These are phyloP conservation scores for Drosophila sulfurigaster DNA, from an alignment of 1,140 invertebrate species.

Conservation along the genomic window DNA sequence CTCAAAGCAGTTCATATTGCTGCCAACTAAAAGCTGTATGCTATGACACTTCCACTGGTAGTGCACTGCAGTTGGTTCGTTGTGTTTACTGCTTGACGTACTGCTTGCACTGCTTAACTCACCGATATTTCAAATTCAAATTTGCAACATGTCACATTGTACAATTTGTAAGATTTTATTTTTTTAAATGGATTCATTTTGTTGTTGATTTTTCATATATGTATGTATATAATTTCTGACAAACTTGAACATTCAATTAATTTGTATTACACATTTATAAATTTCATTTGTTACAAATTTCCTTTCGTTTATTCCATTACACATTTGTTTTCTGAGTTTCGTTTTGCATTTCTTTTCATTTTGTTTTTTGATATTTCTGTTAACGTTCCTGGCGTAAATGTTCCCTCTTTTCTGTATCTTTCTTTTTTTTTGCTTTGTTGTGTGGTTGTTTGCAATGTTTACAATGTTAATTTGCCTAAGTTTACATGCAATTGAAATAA, in stretches of 20 bases:
- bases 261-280: constrained; percentile 77
- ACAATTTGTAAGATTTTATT: constrained; percentile 61
- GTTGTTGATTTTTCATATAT: constrained; percentile 23
- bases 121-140: constrained; percentile 2
- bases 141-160: constrained; percentile 11
- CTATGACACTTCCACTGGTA: neutral
- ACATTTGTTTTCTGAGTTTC: constrained; percentile 13
- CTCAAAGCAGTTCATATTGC: neutral
- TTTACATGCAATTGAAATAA: constrained; percentile 23
- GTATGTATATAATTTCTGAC: constrained; percentile 77
- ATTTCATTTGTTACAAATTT: constrained; percentile 79
- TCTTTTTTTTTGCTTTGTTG: constrained; percentile 30
- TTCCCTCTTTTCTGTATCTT: constrained; percentile 45
- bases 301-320: constrained; percentile 51
- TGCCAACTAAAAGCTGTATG: neutral
- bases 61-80: neutral
- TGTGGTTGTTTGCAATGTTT: constrained; percentile 16
- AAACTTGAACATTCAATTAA: constrained; percentile 82
- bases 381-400: constrained; percentile 61
- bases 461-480: constrained; percentile 25
- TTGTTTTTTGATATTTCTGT: constrained; percentile 59
- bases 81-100: neutral
- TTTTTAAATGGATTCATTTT: constrained; percentile 57
- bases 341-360: constrained; percentile 20
- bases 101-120: neutral